Conservation (phyloP, 2,888 invertebrate species). For the Desoria tigrina region DNA sequence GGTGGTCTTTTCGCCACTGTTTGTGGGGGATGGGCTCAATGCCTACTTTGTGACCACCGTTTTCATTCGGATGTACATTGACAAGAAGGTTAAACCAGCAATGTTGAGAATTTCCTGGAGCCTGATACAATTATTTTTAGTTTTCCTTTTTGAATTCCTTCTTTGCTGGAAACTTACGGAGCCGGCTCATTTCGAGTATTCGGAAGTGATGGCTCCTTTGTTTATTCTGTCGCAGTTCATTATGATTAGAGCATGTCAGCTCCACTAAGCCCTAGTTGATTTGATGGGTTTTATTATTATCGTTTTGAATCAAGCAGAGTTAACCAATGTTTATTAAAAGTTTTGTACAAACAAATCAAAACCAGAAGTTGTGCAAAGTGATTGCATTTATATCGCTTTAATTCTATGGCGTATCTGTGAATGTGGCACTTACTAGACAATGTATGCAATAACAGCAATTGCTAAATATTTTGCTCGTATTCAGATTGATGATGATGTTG, state of each 20-base stretch:
- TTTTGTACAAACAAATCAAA: neutral
- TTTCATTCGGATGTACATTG: slow-evolving; percentile 86
- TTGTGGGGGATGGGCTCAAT: slow-evolving; percentile 87
- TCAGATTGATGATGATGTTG: no score
- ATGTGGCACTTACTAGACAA: no score
- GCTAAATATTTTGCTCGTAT: no score
- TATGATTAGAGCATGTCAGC: slow-evolving; percentile 88
- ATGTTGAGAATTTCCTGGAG: slow-evolving; percentile 79
- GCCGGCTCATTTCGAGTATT: slow-evolving; percentile 78
- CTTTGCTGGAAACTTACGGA: slow-evolving; percentile 83
- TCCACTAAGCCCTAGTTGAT: slow-evolving; percentile 63
- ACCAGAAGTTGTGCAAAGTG: no score
- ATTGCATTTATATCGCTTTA: no score
- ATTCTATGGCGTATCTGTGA: no score
- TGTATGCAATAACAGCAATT: no score
- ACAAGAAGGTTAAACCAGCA: slow-evolving; percentile 58
- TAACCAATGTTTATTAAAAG: no score
- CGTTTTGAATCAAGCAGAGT: no score
- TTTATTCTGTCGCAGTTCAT: slow-evolving; percentile 86
- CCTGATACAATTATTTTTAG: slow-evolving; percentile 74
- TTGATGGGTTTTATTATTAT: no score
- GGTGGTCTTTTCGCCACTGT: slow-evolving; percentile 86
- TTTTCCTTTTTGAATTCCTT: slow-evolving; percentile 88
- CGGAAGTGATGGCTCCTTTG: slow-evolving; percentile 88
- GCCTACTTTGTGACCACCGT: slow-evolving; percentile 94